Evolutionary conservation across 2,113 vertebrate species (phyloP), one percentile per base, ranked within the genome.

Genomic region (Otolemur garnettii): DNA sequence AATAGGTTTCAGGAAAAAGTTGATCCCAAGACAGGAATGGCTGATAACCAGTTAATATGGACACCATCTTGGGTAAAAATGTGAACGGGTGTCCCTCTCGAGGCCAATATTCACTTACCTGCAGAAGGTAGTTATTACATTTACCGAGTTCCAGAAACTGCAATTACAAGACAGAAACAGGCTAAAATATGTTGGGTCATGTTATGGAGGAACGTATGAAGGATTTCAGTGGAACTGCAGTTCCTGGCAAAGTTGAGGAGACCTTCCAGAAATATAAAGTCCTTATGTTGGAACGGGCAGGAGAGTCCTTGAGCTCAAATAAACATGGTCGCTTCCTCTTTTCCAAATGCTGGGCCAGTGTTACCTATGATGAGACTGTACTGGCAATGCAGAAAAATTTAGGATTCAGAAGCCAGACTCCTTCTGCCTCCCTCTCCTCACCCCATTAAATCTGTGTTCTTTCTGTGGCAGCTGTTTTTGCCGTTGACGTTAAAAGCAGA

Each of bases 401-500:
- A 87, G 84, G 94, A 97, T 97, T 94, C 97, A 95, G 97, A 96
- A 98, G 95, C 95, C 93, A 21, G 28, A 74, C 82, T 96, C 93
- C 94, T 66, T 95, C 81, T 42, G 64, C 77, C 74, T 57, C 77
- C 42, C 42, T n/a, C 15, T 55, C n/a, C 8, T 78, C 64, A 5
- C 11, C 45, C 95, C 45, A 42, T 98, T 96, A 98, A 98, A 98
- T 97, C 95, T 95, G 81, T 93, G 92, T 97, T 97, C 93, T 98
- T 30, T 95, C 94, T 98, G 85, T 98, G 96, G 96, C 98, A 98
- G 98, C 98, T 98, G 98, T 97, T 98, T 99, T 98, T 98, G 71
- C 95, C 98, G 98, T 98, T 98, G 98, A 96, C 66, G 92, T 97
- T 98, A 98, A 98, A 98, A 98, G 97, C 98, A 98, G 98, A 98